phyloP scores from a whole-genome alignment of 2,888 invertebrate genomes.

The Ormyrus thymus region DNA sequence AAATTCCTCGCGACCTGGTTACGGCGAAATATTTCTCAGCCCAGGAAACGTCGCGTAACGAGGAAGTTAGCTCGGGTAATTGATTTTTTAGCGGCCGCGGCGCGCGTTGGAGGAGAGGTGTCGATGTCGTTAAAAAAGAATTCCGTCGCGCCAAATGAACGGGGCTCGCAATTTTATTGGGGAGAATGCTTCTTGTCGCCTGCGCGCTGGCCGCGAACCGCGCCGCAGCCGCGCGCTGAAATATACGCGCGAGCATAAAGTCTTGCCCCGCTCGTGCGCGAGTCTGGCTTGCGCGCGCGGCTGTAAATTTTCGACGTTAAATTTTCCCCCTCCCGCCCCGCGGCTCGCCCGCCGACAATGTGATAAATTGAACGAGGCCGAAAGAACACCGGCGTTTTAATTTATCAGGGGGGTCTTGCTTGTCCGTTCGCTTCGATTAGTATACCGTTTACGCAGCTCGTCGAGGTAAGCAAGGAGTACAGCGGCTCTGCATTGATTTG shows the following conservation, averaged over 20 bases:
- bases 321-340: not conserved
- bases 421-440: too few species aligned
- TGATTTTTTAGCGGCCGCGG: conserved; percentile 26
- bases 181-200: conserved; percentile 20
- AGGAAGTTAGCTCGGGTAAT: conserved; percentile 19
- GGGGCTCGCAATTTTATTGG: conserved; percentile 43
- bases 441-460: too few species aligned
- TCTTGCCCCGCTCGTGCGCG: conserved; percentile 3
- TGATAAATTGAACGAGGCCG: conserved; percentile 22
- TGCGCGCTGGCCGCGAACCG: too few species aligned
- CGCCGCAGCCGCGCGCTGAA: not conserved
- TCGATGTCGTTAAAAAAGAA: conserved; percentile 29
- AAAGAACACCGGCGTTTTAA: not conserved
- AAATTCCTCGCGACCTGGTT: not conserved
- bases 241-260: conserved; percentile 40
- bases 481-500: too few species aligned
- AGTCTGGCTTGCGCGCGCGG: conserved; percentile 4
- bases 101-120: not conserved
- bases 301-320: conserved; percentile 39
- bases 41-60: not conserved
- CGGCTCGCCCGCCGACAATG: not conserved
- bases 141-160: conserved; percentile 42
- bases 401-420: not conserved
- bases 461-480: too few species aligned
- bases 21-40: too few species aligned